phyloP scores from a whole-genome alignment of 2,797 vertebrate genomes.

The Coregonus sp. region DNA sequence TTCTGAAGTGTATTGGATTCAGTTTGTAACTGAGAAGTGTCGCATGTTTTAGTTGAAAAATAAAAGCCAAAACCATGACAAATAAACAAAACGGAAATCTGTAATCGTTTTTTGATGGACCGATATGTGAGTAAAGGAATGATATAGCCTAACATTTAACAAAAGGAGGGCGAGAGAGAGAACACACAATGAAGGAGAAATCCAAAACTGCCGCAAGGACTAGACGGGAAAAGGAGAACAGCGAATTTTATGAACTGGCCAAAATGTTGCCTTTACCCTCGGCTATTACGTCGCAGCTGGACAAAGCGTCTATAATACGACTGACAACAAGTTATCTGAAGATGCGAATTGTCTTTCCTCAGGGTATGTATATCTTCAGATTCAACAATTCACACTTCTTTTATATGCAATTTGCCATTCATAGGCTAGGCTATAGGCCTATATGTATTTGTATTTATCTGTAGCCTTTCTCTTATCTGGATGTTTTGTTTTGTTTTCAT shows the following conservation, averaged over 20 bases:
- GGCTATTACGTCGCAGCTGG: conserved; percentile 95
- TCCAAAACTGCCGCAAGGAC: conserved; percentile 98
- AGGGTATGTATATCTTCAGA: conserved; percentile 80
- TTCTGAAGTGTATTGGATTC: neutral
- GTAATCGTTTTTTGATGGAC: conserved; percentile 60
- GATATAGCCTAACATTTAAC: conserved; percentile 14
- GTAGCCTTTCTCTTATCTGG: neutral
- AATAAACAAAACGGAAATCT: conserved; percentile 38
- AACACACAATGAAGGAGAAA: conserved; percentile 92
- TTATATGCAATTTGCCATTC: neutral
- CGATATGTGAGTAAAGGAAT: conserved; percentile 71
- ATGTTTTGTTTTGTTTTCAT: neutral
- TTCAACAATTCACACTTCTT: neutral
- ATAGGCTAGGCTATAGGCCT: neutral
- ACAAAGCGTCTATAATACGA: conserved; percentile 95
- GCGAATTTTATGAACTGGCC: conserved; percentile 96
- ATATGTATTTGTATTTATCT: neutral
- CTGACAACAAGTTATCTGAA: conserved; percentile 97
- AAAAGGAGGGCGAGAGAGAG: conserved; percentile 46
- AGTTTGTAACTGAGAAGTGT: neutral
- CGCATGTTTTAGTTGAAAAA: conserved; percentile 12
- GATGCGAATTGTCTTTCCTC: conserved; percentile 96
- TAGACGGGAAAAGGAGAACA: conserved; percentile 97
- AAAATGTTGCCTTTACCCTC: conserved; percentile 94
- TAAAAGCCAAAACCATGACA: conserved; percentile 44